Evolutionary conservation across 1,140 invertebrate genomes (phyloP), one percentile per base, ranked within the genome.

Genomic region (Octopus bimaculoides): DNA sequence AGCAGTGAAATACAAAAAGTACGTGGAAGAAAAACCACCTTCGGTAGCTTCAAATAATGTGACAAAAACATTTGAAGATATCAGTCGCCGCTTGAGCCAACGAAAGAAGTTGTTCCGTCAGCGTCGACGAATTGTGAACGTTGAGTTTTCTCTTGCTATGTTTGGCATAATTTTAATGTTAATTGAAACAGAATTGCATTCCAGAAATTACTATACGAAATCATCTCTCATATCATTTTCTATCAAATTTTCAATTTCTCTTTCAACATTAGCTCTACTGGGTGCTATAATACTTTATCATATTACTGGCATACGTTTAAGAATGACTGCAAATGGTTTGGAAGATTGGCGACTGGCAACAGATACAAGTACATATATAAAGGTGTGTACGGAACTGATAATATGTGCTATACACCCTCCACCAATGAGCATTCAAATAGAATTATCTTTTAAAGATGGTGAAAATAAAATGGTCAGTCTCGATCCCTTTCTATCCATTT

Each of bases 161-260:
- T n/a, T 87, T 5, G 88, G 89, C 52, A 87, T 90, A 52, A 75
- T 85, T 14, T 73, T 90, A 17, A 90, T 90, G 89, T 76, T 90
- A 6, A 80, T 88, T 1, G 87, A 89, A 54, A 89, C 86, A 14
- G 89, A 90, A 80, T 77, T 89, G 41, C 85, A 79, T 66, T 81
- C 84, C 66, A 77, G 80, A 75, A 81, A 82, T 10, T 80, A 82
- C 5, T 83, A 86, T 12, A 79, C 77, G 5, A 89, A 87, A 77
- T 41, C 71, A 4, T 76, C 80, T 10, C 26, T 78, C 1, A 82
- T 81, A 0, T 88, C 88, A 5, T 78, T 86, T 9, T 77, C 88
- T 52, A 71, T 89, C 6, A 89, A 89, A 82, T 54, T 83, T 55
- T 82, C 84, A 6, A 98, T 97, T 88, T 96, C 96, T 89, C 26